Evolutionary conservation across 2,113 vertebrate genomes (phyloP).

Genomic region (Coracopsis vasa): DNA sequence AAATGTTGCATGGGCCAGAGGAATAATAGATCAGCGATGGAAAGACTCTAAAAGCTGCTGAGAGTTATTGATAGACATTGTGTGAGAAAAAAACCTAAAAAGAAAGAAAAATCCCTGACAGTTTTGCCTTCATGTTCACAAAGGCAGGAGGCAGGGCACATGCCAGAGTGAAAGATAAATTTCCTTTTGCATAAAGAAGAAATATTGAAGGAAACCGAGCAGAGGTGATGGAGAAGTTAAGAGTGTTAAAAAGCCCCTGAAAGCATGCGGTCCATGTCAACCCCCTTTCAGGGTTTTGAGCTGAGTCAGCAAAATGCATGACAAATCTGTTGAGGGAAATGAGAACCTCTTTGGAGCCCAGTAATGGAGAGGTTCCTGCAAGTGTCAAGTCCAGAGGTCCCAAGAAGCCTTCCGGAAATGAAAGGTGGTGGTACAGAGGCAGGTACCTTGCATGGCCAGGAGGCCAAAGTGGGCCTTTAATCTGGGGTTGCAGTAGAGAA

Average conservation of each 20-base stretch:
- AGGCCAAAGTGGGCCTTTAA: background rate
- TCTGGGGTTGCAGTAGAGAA: background rate
- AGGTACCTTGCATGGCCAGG: background rate
- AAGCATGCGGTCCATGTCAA: background rate
- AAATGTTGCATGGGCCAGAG: conserved; percentile 36
- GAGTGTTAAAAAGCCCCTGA: background rate
- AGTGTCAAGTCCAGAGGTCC: background rate
- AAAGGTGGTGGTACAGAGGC: background rate
- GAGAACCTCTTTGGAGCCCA: background rate
- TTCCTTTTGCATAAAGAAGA: conserved; percentile 51
- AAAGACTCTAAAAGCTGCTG: conserved; percentile 39
- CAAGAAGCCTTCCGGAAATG: background rate
- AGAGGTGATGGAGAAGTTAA: conserved; percentile 44
- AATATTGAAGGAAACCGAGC: conserved; percentile 34
- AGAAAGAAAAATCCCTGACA: background rate
- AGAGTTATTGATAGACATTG: conserved; percentile 39
- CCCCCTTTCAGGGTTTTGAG: background rate
- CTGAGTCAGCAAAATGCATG: background rate
- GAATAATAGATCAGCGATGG: conserved; percentile 36
- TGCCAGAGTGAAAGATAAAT: conserved; percentile 34
- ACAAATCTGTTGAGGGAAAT: conserved; percentile 19
- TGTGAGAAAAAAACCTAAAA: background rate
- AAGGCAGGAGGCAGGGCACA: background rate
- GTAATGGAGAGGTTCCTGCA: background rate
- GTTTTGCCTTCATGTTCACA: conserved; percentile 24